Evolutionary conservation across 2,113 vertebrate species (phyloP).

Genomic region (Labeo catla): DNA sequence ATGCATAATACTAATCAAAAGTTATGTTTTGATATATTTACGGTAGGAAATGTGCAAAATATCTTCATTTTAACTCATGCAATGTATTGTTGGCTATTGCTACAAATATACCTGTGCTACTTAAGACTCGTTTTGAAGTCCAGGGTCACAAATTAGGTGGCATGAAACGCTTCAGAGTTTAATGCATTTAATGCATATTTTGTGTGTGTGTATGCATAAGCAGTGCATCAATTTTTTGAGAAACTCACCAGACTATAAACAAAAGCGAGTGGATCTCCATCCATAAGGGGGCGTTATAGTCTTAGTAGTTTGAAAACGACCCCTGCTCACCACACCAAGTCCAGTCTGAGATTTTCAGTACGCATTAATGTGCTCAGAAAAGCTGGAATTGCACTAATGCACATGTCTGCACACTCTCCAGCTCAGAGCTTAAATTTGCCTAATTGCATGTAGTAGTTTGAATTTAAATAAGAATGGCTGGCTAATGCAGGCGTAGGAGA

Average conservation of each 20-base stretch:
- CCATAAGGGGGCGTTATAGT: slow-evolving; percentile 6
- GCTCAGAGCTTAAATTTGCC: not conserved
- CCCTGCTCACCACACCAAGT: not conserved
- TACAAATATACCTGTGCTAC: too few species aligned
- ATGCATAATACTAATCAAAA: too few species aligned
- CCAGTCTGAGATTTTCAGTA: not conserved
- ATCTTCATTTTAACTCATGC: too few species aligned
- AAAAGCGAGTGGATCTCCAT: not conserved
- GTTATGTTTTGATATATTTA: too few species aligned
- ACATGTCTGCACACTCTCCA: not conserved
- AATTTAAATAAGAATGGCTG: slow-evolving; percentile 18
- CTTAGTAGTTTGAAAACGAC: not conserved
- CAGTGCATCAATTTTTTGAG: not conserved
- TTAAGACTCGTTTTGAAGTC: too few species aligned
- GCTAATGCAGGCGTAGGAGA: not conserved
- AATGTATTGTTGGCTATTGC: too few species aligned
- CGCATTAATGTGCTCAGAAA: not conserved
- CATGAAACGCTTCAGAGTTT: not conserved
- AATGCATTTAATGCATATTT: not conserved
- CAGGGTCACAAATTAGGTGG: not conserved
- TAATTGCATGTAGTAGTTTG: not conserved
- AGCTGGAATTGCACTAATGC: not conserved
- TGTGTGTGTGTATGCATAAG: not conserved
- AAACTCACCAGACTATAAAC: not conserved
- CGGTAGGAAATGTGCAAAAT: too few species aligned